phyloP scores from a whole-genome alignment of 2,888 invertebrate genomes.

The Trichopria drosophilae region DNA sequence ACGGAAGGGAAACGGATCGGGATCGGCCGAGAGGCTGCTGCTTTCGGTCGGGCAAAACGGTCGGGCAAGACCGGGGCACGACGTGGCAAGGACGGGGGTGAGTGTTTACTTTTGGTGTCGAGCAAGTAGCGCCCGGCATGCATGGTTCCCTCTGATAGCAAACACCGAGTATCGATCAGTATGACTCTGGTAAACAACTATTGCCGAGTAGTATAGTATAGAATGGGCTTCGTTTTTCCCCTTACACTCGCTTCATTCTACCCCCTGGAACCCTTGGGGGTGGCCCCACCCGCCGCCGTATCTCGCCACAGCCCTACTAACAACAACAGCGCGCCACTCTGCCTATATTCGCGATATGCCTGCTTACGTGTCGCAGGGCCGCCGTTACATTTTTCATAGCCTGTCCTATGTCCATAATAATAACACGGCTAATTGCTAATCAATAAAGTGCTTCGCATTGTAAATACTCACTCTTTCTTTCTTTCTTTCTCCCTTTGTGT shows the following conservation, averaged over 20 bases:
- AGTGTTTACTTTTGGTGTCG: conserved; percentile 56
- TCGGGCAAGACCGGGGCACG: conserved; percentile 36
- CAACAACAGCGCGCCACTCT: conserved; percentile 41
- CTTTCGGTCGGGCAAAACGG: too few species aligned
- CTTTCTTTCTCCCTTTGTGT: too few species aligned
- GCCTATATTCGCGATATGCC: conserved; percentile 48
- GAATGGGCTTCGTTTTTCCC: conserved; percentile 47
- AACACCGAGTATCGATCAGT: conserved; percentile 58
- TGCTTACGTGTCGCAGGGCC: conserved; percentile 49
- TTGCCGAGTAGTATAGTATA: conserved; percentile 53
- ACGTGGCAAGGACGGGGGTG: conserved; percentile 44
- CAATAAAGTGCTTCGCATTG: too few species aligned
- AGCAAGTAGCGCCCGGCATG: conserved; percentile 54
- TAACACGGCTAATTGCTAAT: too few species aligned
- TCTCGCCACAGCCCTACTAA: conserved; percentile 38
- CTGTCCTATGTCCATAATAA: too few species aligned
- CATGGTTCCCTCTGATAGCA: conserved; percentile 56
- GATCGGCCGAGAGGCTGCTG: too few species aligned
- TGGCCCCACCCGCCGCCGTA: too few species aligned
- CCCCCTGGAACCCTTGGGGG: too few species aligned
- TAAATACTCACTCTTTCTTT: too few species aligned
- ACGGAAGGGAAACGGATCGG: too few species aligned
- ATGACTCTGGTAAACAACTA: conserved; percentile 58
- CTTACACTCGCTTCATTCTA: conserved; percentile 31
- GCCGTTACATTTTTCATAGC: too few species aligned